Percentiles rank a stretch among this genome's conserved stretches.
Conservation (phyloP, 1,140 invertebrate genomes). For the Lepidurus apus region DNA sequence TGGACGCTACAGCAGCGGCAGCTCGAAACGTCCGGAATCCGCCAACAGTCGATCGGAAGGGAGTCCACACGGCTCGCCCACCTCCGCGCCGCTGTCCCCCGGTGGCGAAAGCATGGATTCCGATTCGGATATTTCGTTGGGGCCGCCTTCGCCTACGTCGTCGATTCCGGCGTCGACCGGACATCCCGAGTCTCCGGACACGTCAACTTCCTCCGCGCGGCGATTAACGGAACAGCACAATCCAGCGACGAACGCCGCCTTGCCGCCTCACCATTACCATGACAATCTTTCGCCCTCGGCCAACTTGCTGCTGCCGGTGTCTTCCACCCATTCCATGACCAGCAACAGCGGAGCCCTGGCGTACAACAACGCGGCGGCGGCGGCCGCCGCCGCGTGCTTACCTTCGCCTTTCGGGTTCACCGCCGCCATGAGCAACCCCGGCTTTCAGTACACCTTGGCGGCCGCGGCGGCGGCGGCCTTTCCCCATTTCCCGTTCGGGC, state of each 20-base stretch:
- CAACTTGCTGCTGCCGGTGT: conserved; percentile 7
- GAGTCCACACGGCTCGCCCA: conserved; percentile 24
- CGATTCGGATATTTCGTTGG: conserved; percentile 31
- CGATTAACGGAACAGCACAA: conserved; percentile 18
- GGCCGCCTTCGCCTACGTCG: conserved; percentile 31
- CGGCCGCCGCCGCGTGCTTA: background rate
- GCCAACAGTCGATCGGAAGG: conserved; percentile 30
- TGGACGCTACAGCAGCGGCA: conserved; percentile 29
- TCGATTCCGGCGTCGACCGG: conserved; percentile 10
- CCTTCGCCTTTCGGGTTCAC: conserved; percentile 26
- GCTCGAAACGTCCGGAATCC: conserved; percentile 32
- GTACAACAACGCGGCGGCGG: background rate
- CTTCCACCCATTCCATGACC: conserved; percentile 22
- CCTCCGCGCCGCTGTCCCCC: conserved; percentile 30
- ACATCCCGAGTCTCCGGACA: conserved; percentile 2
- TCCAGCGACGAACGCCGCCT: background rate
- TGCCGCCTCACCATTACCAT: conserved; percentile 23
- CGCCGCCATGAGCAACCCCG: background rate
- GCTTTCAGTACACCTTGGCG: background rate
- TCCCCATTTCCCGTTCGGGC: conserved; percentile 28
- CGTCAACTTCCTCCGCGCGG: conserved; percentile 21
- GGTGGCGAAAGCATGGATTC: conserved; percentile 29
- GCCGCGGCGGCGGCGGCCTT: conserved; percentile 24
- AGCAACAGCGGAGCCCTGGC: conserved; percentile 9
- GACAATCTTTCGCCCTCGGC: background rate